Conservation (phyloP, 2,888 invertebrate species). For the Tromatobia lineatoria region DNA sequence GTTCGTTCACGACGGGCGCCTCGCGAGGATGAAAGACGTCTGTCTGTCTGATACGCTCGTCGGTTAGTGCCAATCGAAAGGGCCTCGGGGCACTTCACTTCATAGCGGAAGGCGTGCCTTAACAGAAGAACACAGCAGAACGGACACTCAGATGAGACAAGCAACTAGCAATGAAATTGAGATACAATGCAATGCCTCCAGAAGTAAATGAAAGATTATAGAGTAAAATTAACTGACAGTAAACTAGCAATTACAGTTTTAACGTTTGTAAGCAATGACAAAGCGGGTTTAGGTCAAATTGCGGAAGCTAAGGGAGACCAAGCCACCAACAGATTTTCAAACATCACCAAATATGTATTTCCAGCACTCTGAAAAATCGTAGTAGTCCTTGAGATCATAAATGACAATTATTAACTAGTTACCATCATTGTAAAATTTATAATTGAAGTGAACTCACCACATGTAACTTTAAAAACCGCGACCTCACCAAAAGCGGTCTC, state of each 20-base stretch:
- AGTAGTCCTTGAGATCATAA: too few relatives aligned
- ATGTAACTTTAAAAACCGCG: too few relatives aligned
- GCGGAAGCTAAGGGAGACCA: not conserved
- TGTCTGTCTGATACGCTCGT: constrained; percentile 29
- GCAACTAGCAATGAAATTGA: constrained; percentile 48
- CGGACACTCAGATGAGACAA: not conserved
- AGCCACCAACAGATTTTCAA: not conserved
- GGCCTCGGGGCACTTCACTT: constrained; percentile 36
- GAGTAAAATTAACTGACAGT: not conserved
- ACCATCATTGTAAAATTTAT: too few relatives aligned
- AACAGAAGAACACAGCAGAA: not conserved
- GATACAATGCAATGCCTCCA: not conserved
- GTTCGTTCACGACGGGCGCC: constrained; percentile 33
- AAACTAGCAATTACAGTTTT: not conserved
- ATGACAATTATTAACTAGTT: too few relatives aligned
- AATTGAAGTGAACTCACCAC: too few relatives aligned
- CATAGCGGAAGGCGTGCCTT: constrained; percentile 22
- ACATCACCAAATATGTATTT: too few relatives aligned
- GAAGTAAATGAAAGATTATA: not conserved
- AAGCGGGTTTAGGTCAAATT: not conserved
- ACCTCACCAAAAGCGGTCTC: too few relatives aligned
- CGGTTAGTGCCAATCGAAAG: constrained; percentile 60
- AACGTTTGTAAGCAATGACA: not conserved
- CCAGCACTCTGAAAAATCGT: too few relatives aligned
- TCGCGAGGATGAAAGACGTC: constrained; percentile 52